Conservation (phyloP, 2,113 vertebrate genomes). For the Procapra przewalskii region DNA sequence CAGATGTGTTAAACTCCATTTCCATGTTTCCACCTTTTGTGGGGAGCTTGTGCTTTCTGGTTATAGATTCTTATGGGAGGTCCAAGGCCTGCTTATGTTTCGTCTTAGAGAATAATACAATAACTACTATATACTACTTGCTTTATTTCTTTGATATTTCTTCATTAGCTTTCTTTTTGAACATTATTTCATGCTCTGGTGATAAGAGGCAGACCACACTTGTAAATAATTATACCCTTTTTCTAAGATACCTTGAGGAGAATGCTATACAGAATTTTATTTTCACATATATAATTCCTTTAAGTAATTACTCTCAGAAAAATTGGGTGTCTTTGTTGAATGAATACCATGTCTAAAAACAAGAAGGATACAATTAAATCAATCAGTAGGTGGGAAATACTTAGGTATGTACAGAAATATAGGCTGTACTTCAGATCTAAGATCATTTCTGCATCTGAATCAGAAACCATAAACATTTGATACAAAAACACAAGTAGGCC, state of each 20-base stretch:
- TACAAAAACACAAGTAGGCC: background rate
- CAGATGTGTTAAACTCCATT: background rate
- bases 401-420: background rate
- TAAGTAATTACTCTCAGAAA: background rate
- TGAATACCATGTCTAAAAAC: background rate
- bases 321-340: background rate
- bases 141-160: background rate
- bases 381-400: background rate
- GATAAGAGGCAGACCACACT: background rate
- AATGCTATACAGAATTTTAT: background rate
- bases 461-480: background rate
- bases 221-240: background rate
- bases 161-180: background rate
- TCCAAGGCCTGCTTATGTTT: background rate
- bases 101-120: background rate
- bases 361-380: background rate
- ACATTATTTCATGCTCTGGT: background rate
- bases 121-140: background rate
- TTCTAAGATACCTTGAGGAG: background rate
- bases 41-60: background rate
- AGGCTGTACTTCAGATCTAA: background rate
- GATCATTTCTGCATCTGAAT: background rate
- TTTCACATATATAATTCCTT: background rate
- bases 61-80: background rate
- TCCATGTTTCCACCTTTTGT: background rate